phyloP scores from a whole-genome alignment of 2,113 vertebrate species.

The Antigone vipio region DNA sequence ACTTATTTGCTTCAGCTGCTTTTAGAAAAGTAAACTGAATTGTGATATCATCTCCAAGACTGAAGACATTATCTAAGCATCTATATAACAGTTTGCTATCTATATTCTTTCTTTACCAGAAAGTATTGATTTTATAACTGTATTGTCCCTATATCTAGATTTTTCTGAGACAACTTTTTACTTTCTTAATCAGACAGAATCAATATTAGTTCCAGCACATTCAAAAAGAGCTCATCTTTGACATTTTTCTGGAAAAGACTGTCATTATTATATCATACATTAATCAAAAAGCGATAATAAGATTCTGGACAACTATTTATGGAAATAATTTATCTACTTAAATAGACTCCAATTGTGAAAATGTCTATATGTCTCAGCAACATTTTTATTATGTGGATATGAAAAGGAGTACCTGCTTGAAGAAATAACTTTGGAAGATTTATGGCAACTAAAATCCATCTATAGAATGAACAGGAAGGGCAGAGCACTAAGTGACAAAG shows the following conservation, averaged over 20 bases:
- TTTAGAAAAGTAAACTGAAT: neutral
- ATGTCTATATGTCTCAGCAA: neutral
- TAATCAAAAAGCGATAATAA: neutral
- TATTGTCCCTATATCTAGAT: neutral
- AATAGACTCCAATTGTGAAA: neutral
- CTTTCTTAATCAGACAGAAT: neutral
- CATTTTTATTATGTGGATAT: accelerated
- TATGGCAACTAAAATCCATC: neutral
- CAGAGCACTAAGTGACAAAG: neutral
- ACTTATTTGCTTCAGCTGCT: neutral
- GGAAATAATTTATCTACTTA: neutral
- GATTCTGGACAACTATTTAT: neutral
- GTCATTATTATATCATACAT: too few relatives aligned
- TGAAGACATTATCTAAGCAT: neutral
- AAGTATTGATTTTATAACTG: neutral
- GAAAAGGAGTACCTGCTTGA: neutral
- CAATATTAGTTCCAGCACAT: neutral
- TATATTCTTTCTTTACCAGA: neutral
- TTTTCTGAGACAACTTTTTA: neutral
- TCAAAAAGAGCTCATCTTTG: neutral
- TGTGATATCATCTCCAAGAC: neutral
- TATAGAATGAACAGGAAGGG: neutral
- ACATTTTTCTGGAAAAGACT: neutral
- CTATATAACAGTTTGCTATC: neutral
- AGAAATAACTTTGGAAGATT: neutral